Evolutionary conservation across 2,113 vertebrate genomes (phyloP).

Genomic region (Irena cyanogastra): DNA sequence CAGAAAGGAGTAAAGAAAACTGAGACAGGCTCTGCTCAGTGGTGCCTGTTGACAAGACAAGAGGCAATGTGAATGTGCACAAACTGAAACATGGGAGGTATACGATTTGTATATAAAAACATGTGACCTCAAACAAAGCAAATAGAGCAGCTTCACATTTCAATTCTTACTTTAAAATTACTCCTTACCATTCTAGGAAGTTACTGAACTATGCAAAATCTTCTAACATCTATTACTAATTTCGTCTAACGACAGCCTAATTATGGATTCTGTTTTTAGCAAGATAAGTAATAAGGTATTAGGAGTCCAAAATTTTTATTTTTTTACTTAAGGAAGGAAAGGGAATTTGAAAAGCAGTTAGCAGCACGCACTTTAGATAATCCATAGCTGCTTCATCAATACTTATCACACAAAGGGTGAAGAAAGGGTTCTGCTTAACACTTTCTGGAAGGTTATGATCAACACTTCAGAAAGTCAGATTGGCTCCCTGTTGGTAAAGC

Average conservation of each 20-base stretch:
- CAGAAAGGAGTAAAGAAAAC: neutral
- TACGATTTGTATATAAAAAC: neutral
- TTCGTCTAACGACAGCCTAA: neutral
- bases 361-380: constrained; percentile 70
- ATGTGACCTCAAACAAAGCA: neutral
- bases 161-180: neutral
- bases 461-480: constrained; percentile 75
- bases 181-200: neutral
- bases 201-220: neutral
- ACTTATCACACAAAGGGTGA: constrained; percentile 73
- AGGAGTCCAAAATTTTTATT: neutral
- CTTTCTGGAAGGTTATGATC: constrained; percentile 76
- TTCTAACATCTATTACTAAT: neutral
- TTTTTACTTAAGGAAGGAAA: neutral
- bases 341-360: neutral
- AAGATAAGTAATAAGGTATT: neutral
- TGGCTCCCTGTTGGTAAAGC: constrained; percentile 71
- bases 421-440: constrained; percentile 66
- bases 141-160: neutral
- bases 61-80: neutral
- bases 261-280: neutral
- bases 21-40: neutral
- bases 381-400: constrained; percentile 72
- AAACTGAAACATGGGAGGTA: neutral
- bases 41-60: neutral